Conservation (phyloP, 2,113 vertebrate genomes). For the Cebus imitator region DNA sequence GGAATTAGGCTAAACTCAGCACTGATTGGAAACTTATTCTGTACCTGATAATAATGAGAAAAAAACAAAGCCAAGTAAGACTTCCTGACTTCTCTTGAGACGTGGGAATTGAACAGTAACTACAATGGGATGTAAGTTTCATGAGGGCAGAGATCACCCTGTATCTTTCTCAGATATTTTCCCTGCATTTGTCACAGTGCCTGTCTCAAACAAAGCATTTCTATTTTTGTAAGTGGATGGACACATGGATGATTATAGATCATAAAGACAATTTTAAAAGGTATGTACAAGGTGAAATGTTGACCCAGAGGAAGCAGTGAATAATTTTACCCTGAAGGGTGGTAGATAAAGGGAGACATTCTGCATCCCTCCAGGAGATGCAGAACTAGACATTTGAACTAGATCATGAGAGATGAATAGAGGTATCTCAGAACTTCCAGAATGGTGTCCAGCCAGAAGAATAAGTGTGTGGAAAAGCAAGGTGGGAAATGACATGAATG, state of each 20-base stretch:
- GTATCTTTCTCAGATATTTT: background rate
- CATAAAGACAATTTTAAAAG: background rate
- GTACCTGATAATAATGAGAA: background rate
- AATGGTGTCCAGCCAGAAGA: background rate
- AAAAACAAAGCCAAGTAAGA: background rate
- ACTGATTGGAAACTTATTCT: background rate
- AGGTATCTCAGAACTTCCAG: background rate
- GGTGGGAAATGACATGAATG: background rate
- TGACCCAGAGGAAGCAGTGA: background rate
- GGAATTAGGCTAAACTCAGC: background rate
- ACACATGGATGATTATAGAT: background rate
- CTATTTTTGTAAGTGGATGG: background rate
- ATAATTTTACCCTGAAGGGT: background rate
- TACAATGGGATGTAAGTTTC: background rate
- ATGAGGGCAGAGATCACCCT: too few species aligned
- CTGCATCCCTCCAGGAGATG: too few species aligned
- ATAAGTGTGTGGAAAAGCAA: background rate
- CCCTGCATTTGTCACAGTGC: background rate
- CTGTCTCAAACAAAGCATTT: background rate
- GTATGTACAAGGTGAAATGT: background rate
- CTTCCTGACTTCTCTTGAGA: background rate
- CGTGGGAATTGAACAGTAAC: too few species aligned
- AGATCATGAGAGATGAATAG: background rate
- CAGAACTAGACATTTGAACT: background rate
- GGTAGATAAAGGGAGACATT: background rate